Percentiles rank a stretch among this genome's conserved stretches.
Evolutionary conservation across 2,797 vertebrate species (phyloP).

Genomic region (Esox masquinongy): DNA sequence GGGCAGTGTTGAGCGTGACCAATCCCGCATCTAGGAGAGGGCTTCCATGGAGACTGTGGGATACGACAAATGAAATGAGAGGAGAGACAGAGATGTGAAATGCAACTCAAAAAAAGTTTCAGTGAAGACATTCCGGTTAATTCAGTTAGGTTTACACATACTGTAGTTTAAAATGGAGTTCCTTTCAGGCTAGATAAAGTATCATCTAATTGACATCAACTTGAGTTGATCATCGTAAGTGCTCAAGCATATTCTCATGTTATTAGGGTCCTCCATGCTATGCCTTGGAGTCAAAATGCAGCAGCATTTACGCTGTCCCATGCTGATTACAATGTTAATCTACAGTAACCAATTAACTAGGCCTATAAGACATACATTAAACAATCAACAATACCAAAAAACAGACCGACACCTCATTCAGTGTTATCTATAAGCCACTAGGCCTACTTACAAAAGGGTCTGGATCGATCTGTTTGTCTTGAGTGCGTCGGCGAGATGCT

Average conservation of each 20-base stretch:
- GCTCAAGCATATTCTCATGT: background rate
- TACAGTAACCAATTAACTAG: background rate
- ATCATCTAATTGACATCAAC: background rate
- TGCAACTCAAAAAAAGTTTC: background rate
- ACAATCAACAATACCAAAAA: background rate
- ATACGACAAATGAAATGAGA: background rate
- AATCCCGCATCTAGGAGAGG: slow-evolving; percentile 88
- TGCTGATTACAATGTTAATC: background rate
- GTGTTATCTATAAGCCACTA: background rate
- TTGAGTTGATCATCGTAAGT: background rate
- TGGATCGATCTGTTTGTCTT: slow-evolving; percentile 90
- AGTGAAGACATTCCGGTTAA: background rate
- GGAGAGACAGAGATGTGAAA: background rate
- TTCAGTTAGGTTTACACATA: background rate
- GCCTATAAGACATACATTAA: background rate
- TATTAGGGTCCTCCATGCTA: background rate
- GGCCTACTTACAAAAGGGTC: slow-evolving; percentile 89
- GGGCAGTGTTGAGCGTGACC: slow-evolving; percentile 85
- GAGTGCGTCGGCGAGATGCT: slow-evolving; percentile 88
- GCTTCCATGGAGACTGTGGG: slow-evolving; percentile 88
- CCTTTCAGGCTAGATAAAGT: background rate
- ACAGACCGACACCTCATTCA: background rate
- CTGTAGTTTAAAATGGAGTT: background rate
- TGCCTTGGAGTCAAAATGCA: background rate
- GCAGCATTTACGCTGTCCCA: background rate